A percentile compares a stretch with the other conserved stretches of the same genome.
Conservation (phyloP, 23 tunicate genomes). For the Trididemnum clinides region DNA sequence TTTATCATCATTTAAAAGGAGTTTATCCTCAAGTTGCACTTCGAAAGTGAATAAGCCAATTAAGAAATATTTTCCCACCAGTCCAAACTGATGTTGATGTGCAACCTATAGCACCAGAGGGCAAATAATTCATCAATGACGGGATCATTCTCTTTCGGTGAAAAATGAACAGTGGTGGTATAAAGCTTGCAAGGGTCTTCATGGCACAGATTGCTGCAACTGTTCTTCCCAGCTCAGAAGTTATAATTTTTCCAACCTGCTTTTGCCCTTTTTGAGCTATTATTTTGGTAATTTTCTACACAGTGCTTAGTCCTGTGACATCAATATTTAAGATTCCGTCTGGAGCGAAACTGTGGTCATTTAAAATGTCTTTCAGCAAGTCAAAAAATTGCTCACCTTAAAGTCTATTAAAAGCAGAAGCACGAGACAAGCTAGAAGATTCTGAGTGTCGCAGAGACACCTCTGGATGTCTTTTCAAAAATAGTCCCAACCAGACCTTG, state of each 20-base stretch:
- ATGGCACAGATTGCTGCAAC: constrained; percentile 32
- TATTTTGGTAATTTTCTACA: constrained; percentile 33
- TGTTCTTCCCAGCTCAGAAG: constrained; percentile 46
- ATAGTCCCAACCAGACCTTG: no score
- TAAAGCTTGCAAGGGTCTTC: constrained; percentile 17
- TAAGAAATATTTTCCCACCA: constrained; percentile 24
- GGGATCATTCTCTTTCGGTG: constrained; percentile 35
- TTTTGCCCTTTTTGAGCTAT: constrained; percentile 35
- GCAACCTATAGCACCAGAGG: not conserved
- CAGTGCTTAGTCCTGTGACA: constrained; percentile 39
- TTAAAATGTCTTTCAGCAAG: no score
- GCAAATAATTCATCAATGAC: constrained; percentile 5
- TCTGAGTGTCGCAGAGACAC: no score
- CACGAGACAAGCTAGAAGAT: no score
- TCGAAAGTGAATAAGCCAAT: constrained; percentile 37
- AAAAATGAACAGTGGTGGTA: constrained; percentile 47
- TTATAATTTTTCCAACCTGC: constrained; percentile 34
- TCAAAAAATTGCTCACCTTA: no score
- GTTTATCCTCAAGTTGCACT: not conserved
- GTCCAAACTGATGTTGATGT: constrained; percentile 33
- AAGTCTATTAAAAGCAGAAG: no score
- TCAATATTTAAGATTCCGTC: no score
- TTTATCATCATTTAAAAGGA: not conserved
- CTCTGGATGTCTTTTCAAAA: no score
- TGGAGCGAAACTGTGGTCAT: no score